phyloP scores from a whole-genome alignment of 2,113 vertebrate species.

The Barbus barbus region DNA sequence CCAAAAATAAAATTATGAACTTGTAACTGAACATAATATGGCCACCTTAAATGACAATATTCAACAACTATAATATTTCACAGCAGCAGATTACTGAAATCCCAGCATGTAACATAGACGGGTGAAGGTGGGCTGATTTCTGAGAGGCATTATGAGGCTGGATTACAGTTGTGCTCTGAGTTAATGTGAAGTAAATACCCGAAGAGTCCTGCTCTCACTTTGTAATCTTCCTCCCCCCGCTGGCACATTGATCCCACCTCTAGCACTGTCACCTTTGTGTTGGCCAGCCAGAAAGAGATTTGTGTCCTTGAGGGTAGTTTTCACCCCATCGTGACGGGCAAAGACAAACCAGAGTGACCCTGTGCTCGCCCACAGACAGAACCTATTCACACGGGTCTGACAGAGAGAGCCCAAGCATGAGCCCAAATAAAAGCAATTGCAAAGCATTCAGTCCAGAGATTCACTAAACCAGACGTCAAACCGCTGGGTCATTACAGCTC shows the following conservation, averaged over 20 bases:
- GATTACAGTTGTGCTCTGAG: too few species aligned
- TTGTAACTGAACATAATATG: not conserved
- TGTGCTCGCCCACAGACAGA: conserved; percentile 60
- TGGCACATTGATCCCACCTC: conserved; percentile 61
- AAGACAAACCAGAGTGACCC: conserved; percentile 64
- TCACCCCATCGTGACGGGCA: conserved; percentile 61
- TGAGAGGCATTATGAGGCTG: conserved; percentile 50
- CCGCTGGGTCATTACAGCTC: conserved; percentile 50
- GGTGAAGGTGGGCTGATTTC: conserved; percentile 48
- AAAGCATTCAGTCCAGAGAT: conserved; percentile 54
- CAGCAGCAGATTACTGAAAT: conserved; percentile 33
- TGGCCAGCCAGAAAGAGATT: conserved; percentile 48
- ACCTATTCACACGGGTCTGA: conserved; percentile 43
- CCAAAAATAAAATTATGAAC: not conserved
- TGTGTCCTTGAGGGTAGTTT: conserved; percentile 60
- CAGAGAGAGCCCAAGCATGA: conserved; percentile 56
- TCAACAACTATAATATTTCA: conserved; percentile 29
- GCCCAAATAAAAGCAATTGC: conserved; percentile 54
- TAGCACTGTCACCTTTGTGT: conserved; percentile 56
- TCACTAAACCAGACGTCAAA: conserved; percentile 49
- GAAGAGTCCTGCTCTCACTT: conserved; percentile 28
- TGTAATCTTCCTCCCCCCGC: conserved; percentile 51
- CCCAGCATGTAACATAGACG: conserved; percentile 44
- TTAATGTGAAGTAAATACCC: conserved; percentile 54
- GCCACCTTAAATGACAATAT: not conserved